Conservation (phyloP, 2,888 invertebrate species). For the Drosophila paranaensis region DNA sequence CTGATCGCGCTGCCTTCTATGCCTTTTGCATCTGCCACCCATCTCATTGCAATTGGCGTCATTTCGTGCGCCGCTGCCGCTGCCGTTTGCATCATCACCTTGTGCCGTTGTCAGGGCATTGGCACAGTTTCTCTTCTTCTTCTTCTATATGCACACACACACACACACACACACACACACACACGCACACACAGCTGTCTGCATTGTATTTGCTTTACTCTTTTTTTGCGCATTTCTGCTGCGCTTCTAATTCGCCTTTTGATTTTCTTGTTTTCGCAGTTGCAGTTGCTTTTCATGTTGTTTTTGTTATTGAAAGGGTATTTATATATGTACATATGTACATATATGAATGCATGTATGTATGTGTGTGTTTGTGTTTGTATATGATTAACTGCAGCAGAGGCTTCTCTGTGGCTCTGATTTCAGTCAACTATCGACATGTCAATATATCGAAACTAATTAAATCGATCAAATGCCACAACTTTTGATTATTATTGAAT, state of each 20-base stretch:
- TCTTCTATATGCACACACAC: conserved; percentile 37
- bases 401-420: conserved; percentile 1
- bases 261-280: conserved; percentile 57
- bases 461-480: background rate
- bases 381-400: conserved; percentile 1
- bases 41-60: conserved; percentile 70
- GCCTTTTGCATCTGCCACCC: conserved; percentile 29
- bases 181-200: conserved; percentile 22
- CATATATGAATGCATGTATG: background rate
- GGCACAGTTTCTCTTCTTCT: conserved; percentile 79
- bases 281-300: conserved; percentile 29
- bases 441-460: background rate
- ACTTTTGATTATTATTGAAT: background rate
- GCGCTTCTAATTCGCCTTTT: conserved; percentile 54
- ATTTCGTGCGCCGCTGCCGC: conserved; percentile 51
- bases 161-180: conserved; percentile 25
- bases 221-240: conserved; percentile 39
- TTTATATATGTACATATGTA: conserved; percentile 24
- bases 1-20: background rate
- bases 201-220: conserved; percentile 37
- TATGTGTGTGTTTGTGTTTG: background rate
- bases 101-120: conserved; percentile 84
- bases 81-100: conserved; percentile 82
- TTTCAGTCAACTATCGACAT: background rate
- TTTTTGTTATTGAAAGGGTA: conserved; percentile 35